These are phyloP conservation scores for Myrmophylax atrothorax DNA, from an alignment of 2,113 vertebrate genomes.

Conservation along the genomic window DNA sequence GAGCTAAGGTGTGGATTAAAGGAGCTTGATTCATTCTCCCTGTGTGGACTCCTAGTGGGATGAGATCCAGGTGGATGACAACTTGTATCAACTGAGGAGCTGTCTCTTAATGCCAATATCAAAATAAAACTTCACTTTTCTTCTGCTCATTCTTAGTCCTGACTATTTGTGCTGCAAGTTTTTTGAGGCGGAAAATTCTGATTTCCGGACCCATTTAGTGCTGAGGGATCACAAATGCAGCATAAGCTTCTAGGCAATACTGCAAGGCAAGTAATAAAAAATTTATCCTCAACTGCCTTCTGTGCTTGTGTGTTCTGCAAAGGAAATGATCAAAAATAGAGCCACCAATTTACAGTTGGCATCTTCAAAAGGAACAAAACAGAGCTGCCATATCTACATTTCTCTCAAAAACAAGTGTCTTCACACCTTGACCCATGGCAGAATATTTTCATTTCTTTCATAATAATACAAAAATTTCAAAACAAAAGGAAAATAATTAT, in stretches of 20 bases:
- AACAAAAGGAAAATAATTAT: neutral
- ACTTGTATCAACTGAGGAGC: neutral
- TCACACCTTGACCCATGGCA: neutral
- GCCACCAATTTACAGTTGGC: neutral
- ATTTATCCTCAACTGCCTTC: neutral
- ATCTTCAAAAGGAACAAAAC: neutral
- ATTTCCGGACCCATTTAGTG: neutral
- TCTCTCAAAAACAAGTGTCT: neutral
- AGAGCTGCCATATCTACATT: neutral
- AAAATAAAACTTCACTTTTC: neutral
- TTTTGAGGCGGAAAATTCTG: neutral
- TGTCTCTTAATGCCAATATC: neutral
- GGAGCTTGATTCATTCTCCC: neutral
- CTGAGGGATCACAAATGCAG: neutral
- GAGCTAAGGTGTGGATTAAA: neutral
- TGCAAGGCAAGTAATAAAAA: neutral
- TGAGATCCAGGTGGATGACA: neutral
- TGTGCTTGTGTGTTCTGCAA: neutral
- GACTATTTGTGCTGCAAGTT: neutral
- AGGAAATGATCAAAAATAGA: neutral
- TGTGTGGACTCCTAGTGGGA: neutral
- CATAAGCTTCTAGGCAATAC: neutral
- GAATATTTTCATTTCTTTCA: neutral
- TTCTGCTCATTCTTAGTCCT: neutral
- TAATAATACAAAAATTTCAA: neutral